Evolutionary conservation across 1,140 invertebrate genomes (phyloP).

Genomic region (Thrips palmi): DNA sequence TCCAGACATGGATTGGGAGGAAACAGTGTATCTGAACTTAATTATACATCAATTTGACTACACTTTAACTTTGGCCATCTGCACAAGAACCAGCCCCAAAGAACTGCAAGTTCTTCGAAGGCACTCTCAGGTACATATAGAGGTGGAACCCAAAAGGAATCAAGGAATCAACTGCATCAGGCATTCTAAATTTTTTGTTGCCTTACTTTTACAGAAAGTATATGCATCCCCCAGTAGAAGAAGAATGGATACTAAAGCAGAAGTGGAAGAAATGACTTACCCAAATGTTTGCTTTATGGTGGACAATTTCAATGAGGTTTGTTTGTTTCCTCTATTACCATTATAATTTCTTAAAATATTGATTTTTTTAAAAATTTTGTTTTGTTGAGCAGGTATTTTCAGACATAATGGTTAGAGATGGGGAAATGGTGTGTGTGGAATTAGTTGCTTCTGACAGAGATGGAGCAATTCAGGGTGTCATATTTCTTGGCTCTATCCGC

Average conservation of each 20-base stretch:
- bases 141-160: too few relatives aligned
- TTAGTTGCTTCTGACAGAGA: slow-evolving; percentile 77
- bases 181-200: not conserved
- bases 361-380: slow-evolving; percentile 2
- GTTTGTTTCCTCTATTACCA: slow-evolving; percentile 9
- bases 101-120: slow-evolving; percentile 86
- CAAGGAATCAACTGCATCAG: too few relatives aligned
- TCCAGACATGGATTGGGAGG: slow-evolving; percentile 94
- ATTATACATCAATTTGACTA: slow-evolving; percentile 98
- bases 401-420: slow-evolving; percentile 88
- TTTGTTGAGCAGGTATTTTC: slow-evolving; percentile 54
- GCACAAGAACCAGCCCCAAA: slow-evolving; percentile 90
- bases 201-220: slow-evolving; percentile 38
- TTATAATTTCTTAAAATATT: slow-evolving; percentile 1
- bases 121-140: slow-evolving; percentile 59
- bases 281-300: slow-evolving; percentile 98
- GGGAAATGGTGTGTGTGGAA: slow-evolving; percentile 97
- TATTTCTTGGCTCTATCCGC: slow-evolving; percentile 91
- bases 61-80: slow-evolving; percentile 89
- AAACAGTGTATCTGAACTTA: slow-evolving; percentile 96
- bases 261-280: slow-evolving; percentile 95
- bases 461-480: slow-evolving; percentile 68
- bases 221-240: slow-evolving; percentile 91
- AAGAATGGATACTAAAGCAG: slow-evolving; percentile 95
- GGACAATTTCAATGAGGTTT: slow-evolving; percentile 97